Evolutionary conservation across 2,113 vertebrate genomes (phyloP).

Genomic region (Rhinichthys klamathensis): DNA sequence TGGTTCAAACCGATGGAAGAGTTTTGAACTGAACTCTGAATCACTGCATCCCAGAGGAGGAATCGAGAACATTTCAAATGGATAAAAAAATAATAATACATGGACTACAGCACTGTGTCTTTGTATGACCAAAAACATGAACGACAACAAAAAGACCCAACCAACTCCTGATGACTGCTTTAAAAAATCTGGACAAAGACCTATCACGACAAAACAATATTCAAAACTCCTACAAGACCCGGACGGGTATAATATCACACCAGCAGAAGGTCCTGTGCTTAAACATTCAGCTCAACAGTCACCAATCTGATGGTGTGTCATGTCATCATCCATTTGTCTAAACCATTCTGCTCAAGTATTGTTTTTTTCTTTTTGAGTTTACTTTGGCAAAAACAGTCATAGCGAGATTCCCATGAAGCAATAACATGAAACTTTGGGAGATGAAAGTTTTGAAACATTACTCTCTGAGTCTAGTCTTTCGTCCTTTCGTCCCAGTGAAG

Average conservation of each 20-base stretch:
- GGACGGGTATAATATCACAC: not conserved
- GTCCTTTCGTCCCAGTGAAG: not conserved
- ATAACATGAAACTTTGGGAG: not conserved
- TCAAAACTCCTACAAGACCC: not conserved
- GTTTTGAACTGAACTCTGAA: not conserved
- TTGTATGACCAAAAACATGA: not conserved
- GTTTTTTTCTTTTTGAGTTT: slow-evolving; percentile 4
- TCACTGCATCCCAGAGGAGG: not conserved
- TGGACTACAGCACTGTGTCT: slow-evolving; percentile 31
- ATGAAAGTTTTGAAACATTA: not conserved
- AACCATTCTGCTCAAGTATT: not conserved
- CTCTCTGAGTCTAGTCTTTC: not conserved
- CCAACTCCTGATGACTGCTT: not conserved
- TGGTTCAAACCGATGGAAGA: not conserved
- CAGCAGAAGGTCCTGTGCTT: not conserved
- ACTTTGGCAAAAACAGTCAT: not conserved
- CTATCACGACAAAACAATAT: not conserved
- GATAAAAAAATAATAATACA: not conserved
- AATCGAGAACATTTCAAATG: not conserved
- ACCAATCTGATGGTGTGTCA: not conserved
- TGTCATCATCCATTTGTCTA: not conserved
- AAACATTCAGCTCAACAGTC: not conserved
- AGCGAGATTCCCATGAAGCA: not conserved
- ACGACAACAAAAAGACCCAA: not conserved
- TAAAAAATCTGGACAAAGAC: not conserved